Evolutionary conservation across 2,797 vertebrate genomes (phyloP), one percentile per base, ranked within the genome.

Genomic region (Cossypha caffra): DNA sequence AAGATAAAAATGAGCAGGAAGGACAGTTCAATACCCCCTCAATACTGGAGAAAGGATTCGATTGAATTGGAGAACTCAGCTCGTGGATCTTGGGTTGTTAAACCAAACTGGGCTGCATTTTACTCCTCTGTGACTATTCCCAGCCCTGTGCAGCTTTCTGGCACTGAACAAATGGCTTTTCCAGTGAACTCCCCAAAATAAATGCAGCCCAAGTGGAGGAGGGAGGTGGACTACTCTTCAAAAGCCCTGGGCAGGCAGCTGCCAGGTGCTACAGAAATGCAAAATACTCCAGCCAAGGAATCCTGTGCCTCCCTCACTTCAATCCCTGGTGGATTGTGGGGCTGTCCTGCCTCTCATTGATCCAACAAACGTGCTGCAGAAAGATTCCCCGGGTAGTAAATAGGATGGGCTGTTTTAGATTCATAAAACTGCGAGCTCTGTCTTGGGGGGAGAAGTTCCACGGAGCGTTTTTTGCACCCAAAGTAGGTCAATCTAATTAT

Each of bases 401-500:
- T 64, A 23, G 15, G 69, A 42, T 43, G 59, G 79, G 16, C 69
- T 15, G 0, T 28, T 78, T 75, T n/a, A 67, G 45, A 73, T 69
- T 81, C 76, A 16, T 50, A 8, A 68, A 95, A 54, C 52, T 4
- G 50, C 9, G 7, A 79, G 52, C 45, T 59, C 67, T 2, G 3
- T 88, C 89, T 88, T 37, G 66, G 14, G 6, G 75, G 58, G 54
- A 69, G 68, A 80, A 79, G 84, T 96, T 91, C 72, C 57, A 28
- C 29, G 4, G 43, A 80, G 64, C 8, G 0, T 33, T 94, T 90
- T 57, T 58, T 84, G 31, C 71, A 72, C 63, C 54, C 45, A 8
- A 89, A 92, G 78, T 87, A 92, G 81, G 86, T 88, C 95, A 93
- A 74, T 95, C 57, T 92, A 88, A 95, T 95, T 94, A 79, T 87